phyloP scores from a whole-genome alignment of 2,113 vertebrate genomes.

The Baryphthengus martii region DNA sequence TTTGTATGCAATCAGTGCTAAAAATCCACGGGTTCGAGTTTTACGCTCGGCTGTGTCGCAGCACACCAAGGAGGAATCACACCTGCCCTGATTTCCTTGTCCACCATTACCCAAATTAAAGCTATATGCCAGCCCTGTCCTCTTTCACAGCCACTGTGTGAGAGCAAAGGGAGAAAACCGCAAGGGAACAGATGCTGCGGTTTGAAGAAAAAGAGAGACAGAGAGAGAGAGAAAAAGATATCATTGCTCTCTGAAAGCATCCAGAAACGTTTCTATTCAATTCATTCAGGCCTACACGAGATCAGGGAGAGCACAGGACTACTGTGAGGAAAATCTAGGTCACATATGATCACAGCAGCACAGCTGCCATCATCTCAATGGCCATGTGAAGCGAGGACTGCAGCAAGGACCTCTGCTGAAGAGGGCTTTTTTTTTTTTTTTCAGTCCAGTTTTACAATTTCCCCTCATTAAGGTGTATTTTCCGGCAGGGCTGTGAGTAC shows the following conservation, averaged over 20 bases:
- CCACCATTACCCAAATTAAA: constrained; percentile 52
- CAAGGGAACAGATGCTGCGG: constrained; percentile 41
- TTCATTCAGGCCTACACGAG: constrained; percentile 13
- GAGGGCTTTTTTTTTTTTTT: background rate
- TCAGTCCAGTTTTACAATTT: background rate
- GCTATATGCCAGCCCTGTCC: background rate
- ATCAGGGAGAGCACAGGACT: constrained; percentile 26
- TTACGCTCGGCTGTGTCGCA: background rate
- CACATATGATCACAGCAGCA: constrained; percentile 44
- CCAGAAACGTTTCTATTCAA: constrained; percentile 28
- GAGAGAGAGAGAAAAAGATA: constrained; percentile 7
- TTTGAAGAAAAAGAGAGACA: constrained; percentile 51
- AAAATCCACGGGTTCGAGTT: background rate
- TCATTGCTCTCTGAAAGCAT: constrained; percentile 47
- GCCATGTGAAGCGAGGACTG: constrained; percentile 13
- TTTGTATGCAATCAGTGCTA: background rate
- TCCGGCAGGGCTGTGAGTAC: background rate
- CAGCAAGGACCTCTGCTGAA: constrained; percentile 12
- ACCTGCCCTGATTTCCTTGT: constrained; percentile 50
- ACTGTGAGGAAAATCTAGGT: constrained; percentile 52
- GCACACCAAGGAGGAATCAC: background rate
- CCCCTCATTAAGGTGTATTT: constrained; percentile 36
- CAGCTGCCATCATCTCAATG: constrained; percentile 13
- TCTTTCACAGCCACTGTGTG: constrained; percentile 6
- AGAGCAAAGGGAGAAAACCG: constrained; percentile 46